Evolutionary conservation across 2,797 vertebrate species (phyloP).

Genomic region (Enteromius anoplus): DNA sequence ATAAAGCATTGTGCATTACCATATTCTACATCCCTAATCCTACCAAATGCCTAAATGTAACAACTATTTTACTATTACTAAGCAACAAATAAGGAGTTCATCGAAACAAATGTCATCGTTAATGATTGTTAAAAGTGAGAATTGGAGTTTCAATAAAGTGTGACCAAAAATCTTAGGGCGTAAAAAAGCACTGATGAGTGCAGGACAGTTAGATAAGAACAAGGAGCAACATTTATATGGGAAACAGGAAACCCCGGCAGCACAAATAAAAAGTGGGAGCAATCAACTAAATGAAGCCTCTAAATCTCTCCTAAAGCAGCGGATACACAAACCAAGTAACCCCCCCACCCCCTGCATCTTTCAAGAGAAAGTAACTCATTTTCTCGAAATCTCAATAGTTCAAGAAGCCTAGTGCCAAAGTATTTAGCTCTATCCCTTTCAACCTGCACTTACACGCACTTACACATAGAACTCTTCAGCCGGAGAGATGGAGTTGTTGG

Average conservation of each 20-base stretch:
- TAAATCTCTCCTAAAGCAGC: slow-evolving; percentile 46
- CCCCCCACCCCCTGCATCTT: not conserved
- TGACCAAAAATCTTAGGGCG: not conserved
- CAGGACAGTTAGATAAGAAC: slow-evolving; percentile 56
- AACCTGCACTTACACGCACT: slow-evolving; percentile 67
- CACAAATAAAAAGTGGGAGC: slow-evolving; percentile 66
- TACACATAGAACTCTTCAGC: slow-evolving; percentile 99
- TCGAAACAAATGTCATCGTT: not conserved
- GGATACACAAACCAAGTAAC: slow-evolving; percentile 23
- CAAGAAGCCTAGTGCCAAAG: not conserved
- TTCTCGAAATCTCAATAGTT: not conserved
- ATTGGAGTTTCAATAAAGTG: not conserved
- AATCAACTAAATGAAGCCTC: slow-evolving; percentile 53
- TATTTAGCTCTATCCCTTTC: slow-evolving; percentile 25
- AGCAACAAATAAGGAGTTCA: not conserved
- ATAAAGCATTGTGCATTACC: not conserved
- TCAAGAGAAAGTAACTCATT: not conserved
- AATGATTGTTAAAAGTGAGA: not conserved
- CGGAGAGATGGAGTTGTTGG: slow-evolving; percentile 86
- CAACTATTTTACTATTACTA: not conserved
- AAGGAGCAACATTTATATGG: slow-evolving; percentile 61
- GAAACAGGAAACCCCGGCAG: slow-evolving; percentile 77
- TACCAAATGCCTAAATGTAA: not conserved
- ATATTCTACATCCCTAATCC: not conserved
- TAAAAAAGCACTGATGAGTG: slow-evolving; percentile 18